phyloP scores from a whole-genome alignment of 1,140 invertebrate species.

The Aphelenchoides fujianensis region DNA sequence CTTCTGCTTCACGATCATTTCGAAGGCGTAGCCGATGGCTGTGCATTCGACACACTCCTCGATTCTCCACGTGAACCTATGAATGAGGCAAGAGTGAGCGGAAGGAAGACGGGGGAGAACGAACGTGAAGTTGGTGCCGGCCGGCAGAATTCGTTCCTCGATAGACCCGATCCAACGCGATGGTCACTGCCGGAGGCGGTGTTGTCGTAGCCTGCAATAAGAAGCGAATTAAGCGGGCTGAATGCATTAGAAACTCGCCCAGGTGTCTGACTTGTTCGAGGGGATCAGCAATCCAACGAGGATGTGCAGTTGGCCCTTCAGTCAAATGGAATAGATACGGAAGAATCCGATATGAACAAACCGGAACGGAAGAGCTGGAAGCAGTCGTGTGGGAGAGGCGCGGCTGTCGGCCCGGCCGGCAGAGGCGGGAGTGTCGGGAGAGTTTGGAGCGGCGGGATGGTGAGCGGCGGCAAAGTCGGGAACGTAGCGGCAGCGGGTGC shows the following conservation, averaged over 20 bases:
- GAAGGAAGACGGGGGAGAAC: not conserved
- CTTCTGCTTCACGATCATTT: slow-evolving; percentile 39
- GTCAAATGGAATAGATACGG: not conserved
- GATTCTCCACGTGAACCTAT: slow-evolving; percentile 43
- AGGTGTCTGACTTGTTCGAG: slow-evolving; percentile 5
- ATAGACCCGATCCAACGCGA: slow-evolving; percentile 18
- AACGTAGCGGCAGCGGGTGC: not conserved
- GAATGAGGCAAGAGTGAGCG: not conserved
- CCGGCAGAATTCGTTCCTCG: slow-evolving; percentile 11
- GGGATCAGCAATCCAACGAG: slow-evolving; percentile 11
- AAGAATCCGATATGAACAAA: not conserved
- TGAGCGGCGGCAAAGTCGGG: not conserved
- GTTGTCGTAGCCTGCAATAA: slow-evolving; percentile 13
- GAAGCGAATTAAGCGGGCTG: too few species aligned
- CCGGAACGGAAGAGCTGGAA: not conserved
- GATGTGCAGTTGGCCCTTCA: slow-evolving; percentile 11
- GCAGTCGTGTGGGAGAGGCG: not conserved
- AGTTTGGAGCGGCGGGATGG: not conserved
- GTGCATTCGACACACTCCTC: slow-evolving; percentile 34
- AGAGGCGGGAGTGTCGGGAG: not conserved
- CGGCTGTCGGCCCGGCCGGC: not conserved
- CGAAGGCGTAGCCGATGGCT: slow-evolving; percentile 37
- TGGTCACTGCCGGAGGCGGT: slow-evolving; percentile 17
- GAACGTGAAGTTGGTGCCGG: slow-evolving; percentile 25
- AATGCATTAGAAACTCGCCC: too few species aligned